Conservation (phyloP, 2,113 vertebrate species). For the Ginglymostoma cirratum region DNA sequence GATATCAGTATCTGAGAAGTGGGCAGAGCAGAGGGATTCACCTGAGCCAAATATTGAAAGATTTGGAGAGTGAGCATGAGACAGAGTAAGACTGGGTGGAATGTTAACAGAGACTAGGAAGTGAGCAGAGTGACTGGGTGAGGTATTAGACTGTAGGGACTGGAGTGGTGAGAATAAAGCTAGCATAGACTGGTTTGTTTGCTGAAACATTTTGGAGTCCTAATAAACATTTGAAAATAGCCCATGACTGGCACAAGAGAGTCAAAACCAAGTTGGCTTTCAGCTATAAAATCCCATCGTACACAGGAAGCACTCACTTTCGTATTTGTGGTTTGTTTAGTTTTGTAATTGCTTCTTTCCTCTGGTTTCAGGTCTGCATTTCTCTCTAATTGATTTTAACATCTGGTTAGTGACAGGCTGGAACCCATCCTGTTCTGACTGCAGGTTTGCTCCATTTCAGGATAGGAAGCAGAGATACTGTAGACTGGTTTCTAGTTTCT, state of each 20-base stretch:
- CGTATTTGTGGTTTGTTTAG: background rate
- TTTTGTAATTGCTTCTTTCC: background rate
- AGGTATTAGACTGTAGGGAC: background rate
- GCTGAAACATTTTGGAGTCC: background rate
- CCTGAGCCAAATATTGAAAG: background rate
- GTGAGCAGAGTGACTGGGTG: background rate
- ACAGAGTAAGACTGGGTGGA: background rate
- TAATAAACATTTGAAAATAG: background rate
- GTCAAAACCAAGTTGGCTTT: background rate
- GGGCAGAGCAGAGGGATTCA: background rate
- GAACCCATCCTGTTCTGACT: background rate
- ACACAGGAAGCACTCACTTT: background rate
- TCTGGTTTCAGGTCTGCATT: background rate
- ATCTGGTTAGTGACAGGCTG: conserved; percentile 8
- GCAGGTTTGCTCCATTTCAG: background rate
- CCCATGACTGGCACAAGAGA: background rate
- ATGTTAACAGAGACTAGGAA: background rate
- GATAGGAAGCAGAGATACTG: background rate
- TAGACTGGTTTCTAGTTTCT: background rate
- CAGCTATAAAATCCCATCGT: background rate
- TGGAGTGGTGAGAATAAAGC: background rate
- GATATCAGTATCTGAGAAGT: background rate
- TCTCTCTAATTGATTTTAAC: conserved; percentile 14
- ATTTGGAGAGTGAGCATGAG: background rate
- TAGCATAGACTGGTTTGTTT: background rate